Evolutionary conservation across 2,888 invertebrate genomes (phyloP).

Genomic region (Ormyrus nitidulus): DNA sequence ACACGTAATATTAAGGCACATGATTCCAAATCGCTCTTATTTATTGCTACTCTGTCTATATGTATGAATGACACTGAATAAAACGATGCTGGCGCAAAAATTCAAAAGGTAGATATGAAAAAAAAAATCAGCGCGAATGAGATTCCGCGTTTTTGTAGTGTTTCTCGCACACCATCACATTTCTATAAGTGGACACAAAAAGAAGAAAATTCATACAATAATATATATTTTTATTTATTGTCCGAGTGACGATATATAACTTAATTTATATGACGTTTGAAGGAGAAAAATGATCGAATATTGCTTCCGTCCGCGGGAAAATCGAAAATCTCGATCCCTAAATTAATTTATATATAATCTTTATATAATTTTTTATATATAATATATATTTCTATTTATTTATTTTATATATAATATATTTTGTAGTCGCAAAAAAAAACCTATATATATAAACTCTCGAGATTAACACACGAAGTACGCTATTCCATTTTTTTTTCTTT

Average conservation of each 20-base stretch:
- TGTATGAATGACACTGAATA: not conserved
- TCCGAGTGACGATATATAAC: conserved; percentile 42
- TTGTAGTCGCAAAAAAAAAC: conserved; percentile 34
- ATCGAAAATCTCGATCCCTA: conserved; percentile 20
- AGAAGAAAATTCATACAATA: conserved; percentile 29
- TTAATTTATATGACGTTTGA: conserved; percentile 21
- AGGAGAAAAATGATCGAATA: conserved; percentile 44
- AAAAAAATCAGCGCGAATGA: conserved; percentile 47
- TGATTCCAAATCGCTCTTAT: conserved; percentile 29
- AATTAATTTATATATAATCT: conserved; percentile 45
- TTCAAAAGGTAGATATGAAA: conserved; percentile 6
- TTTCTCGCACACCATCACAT: conserved; percentile 37
- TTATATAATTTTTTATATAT: conserved; percentile 45
- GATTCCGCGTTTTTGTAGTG: conserved; percentile 45
- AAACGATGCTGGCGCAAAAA: conserved; percentile 13
- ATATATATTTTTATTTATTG: conserved; percentile 48
- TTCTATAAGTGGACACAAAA: conserved; percentile 51
- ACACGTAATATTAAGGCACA: conserved; percentile 48
- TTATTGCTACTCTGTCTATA: not conserved
- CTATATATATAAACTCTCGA: conserved; percentile 49
- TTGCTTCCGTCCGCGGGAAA: conserved; percentile 41
- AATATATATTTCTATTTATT: conserved; percentile 33
- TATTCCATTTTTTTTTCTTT: conserved; percentile 40
- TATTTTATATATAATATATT: conserved; percentile 32
- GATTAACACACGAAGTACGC: conserved; percentile 53